A percentile compares a stretch with the other conserved stretches of the same genome.
phyloP scores from a whole-genome alignment of 2,113 vertebrate species.

The Pterocles orientalis region DNA sequence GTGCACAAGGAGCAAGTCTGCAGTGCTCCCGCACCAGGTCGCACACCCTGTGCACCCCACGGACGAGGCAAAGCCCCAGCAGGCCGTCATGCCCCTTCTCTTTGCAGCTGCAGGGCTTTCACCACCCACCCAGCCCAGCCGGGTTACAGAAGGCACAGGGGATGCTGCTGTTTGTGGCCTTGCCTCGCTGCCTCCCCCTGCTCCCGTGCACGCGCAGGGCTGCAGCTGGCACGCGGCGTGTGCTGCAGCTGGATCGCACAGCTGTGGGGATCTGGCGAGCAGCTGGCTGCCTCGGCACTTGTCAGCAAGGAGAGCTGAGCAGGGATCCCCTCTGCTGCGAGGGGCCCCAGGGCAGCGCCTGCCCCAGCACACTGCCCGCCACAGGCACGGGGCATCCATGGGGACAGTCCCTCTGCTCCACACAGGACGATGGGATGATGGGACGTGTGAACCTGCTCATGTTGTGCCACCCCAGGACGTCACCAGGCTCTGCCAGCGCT shows the following conservation, averaged over 20 bases:
- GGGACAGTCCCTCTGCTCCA: rapidly evolving
- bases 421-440: rapidly evolving
- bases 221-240: background rate
- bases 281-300: background rate
- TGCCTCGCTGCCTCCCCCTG: background rate
- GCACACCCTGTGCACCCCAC: background rate
- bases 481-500: background rate
- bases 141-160: background rate
- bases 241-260: slow-evolving; percentile 2
- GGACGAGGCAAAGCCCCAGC: background rate
- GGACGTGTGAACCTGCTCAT: background rate
- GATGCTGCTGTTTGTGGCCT: background rate
- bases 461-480: rapidly evolving
- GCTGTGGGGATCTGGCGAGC: slow-evolving; percentile 10
- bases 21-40: background rate
- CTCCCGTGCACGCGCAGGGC: rapidly evolving
- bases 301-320: background rate
- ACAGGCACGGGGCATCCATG: rapidly evolving
- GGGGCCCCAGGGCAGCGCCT: background rate
- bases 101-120: background rate
- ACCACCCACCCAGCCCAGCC: background rate
- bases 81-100: background rate
- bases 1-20: background rate
- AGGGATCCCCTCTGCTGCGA: background rate
- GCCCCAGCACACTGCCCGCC: rapidly evolving